Percentiles rank a stretch among this genome's conserved stretches.
phyloP scores from a whole-genome alignment of 2,113 vertebrate genomes.

The Octodon degus region DNA sequence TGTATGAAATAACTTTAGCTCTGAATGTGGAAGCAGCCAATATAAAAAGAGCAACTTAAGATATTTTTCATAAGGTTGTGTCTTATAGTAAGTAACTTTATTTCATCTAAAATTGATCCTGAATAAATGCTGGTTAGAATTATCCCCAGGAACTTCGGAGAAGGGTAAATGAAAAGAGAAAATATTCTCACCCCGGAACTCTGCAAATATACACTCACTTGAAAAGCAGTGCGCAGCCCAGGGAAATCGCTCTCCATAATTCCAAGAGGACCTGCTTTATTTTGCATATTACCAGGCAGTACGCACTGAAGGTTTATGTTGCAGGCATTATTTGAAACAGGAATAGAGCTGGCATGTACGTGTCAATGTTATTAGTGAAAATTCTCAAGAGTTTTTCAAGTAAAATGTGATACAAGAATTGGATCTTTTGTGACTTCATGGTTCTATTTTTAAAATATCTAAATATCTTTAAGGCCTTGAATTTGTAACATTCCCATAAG shows the following conservation, averaged over 20 bases:
- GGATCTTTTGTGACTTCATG: not conserved
- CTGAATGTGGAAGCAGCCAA: slow-evolving; percentile 68
- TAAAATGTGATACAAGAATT: not conserved
- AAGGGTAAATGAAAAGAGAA: slow-evolving; percentile 63
- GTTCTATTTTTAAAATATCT: not conserved
- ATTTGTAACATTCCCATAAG: not conserved
- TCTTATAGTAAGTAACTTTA: slow-evolving; percentile 62
- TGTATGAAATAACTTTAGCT: slow-evolving; percentile 68
- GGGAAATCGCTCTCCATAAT: not conserved
- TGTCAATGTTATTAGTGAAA: not conserved
- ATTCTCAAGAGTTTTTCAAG: slow-evolving; percentile 19
- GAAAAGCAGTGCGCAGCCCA: not conserved
- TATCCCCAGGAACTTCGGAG: slow-evolving; percentile 55
- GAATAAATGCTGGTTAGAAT: slow-evolving; percentile 73
- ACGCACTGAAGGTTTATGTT: not conserved
- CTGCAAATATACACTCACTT: slow-evolving; percentile 51
- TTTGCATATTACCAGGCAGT: slow-evolving; percentile 1
- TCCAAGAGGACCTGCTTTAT: not conserved
- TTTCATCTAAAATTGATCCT: slow-evolving; percentile 72
- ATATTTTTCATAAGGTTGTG: slow-evolving; percentile 66
- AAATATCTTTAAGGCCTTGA: not conserved
- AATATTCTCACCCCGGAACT: slow-evolving; percentile 47
- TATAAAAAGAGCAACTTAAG: slow-evolving; percentile 65
- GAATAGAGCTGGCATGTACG: not conserved
- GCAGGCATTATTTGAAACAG: not conserved